These are phyloP conservation scores for Brachypodius melanocephalos DNA, from an alignment of 2,113 vertebrate species.

Conservation along the genomic window DNA sequence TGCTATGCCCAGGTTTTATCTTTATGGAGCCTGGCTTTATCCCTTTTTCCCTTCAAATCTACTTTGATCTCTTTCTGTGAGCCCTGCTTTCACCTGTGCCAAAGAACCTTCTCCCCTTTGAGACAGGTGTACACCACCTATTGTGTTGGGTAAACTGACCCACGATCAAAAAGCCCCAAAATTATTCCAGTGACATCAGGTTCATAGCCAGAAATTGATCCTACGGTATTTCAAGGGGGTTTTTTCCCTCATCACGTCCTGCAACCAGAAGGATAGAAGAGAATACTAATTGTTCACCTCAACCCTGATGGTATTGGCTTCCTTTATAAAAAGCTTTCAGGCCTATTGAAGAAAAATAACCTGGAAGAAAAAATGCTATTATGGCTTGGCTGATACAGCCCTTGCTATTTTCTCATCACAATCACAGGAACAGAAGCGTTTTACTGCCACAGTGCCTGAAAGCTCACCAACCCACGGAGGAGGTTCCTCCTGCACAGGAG, in stretches of 20 bases:
- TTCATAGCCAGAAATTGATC: not conserved
- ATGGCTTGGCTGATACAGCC: not conserved
- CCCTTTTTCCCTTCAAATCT: not conserved
- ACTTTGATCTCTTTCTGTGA: not conserved
- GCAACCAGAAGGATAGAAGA: not conserved
- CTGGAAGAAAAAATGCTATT: not conserved
- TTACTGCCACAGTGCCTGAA: not conserved
- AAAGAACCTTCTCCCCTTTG: not conserved
- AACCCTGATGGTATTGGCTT: not conserved
- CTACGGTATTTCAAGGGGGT: not conserved
- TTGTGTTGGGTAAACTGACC: not conserved
- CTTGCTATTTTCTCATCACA: not conserved
- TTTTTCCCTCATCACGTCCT: not conserved
- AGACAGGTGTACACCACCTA: not conserved
- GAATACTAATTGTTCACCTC: not conserved
- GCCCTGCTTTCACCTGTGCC: not conserved
- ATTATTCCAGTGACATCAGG: not conserved
- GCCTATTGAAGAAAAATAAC: not conserved
- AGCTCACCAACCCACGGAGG: not conserved
- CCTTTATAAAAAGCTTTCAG: not conserved
- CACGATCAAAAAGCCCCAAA: rapidly evolving
- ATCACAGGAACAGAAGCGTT: not conserved
- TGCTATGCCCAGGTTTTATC: not conserved
- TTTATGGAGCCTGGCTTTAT: not conserved
- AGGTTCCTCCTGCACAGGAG: not conserved